A percentile compares a stretch with the other conserved stretches of the same genome.
phyloP scores from a whole-genome alignment of 2,888 invertebrate species.

The Callimorpha dominula region DNA sequence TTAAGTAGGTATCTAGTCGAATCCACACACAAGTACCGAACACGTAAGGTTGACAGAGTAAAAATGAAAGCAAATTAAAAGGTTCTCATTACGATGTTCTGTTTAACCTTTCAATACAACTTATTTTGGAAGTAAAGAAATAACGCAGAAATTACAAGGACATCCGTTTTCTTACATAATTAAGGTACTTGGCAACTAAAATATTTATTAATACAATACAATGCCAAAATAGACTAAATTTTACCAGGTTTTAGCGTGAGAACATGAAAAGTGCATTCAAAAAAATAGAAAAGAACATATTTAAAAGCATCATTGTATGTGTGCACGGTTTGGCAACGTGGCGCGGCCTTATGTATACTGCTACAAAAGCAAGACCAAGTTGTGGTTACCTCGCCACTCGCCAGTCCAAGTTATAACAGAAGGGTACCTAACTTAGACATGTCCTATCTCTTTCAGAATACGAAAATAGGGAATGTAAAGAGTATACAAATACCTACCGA shows the following conservation, averaged over 20 bases:
- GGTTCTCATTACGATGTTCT: too few relatives aligned
- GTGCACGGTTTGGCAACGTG: slow-evolving; percentile 54
- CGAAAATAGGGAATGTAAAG: background rate
- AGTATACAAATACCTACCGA: background rate
- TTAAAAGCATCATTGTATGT: slow-evolving; percentile 20
- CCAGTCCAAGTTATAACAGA: background rate
- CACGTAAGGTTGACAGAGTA: background rate
- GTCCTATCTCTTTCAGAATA: background rate
- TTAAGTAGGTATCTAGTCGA: background rate
- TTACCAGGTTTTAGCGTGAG: slow-evolving; percentile 30
- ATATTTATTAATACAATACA: background rate
- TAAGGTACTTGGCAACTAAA: background rate
- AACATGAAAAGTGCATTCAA: slow-evolving; percentile 48
- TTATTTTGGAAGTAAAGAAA: too few relatives aligned
- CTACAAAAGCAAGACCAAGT: slow-evolving; percentile 37
- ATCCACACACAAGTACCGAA: background rate
- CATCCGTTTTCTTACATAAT: too few relatives aligned
- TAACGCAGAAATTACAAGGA: too few relatives aligned
- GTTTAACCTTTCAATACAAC: too few relatives aligned
- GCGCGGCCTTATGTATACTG: slow-evolving; percentile 23
- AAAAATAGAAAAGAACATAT: slow-evolving; percentile 23
- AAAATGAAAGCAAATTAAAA: background rate
- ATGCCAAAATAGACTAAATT: background rate
- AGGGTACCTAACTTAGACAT: background rate
- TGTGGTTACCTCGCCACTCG: slow-evolving; percentile 26